Evolutionary conservation across 2,797 vertebrate genomes (phyloP).

Genomic region (Gallinago nigripennis): DNA sequence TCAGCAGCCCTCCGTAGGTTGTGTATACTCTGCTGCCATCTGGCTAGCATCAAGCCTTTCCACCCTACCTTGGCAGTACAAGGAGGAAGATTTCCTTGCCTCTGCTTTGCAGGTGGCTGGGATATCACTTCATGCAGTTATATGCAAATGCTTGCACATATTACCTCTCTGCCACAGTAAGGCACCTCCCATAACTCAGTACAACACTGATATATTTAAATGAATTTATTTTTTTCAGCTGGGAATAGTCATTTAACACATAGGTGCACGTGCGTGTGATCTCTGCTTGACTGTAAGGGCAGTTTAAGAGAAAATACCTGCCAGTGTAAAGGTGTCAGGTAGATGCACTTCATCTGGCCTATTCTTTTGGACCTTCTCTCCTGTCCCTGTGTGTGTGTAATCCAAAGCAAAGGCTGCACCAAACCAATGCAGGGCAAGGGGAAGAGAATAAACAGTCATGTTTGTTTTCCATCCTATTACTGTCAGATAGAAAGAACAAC

Average conservation of each 20-base stretch:
- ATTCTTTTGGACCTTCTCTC: neutral
- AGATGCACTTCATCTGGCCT: neutral
- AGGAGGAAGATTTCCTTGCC: neutral
- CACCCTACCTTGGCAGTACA: neutral
- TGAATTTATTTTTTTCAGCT: neutral
- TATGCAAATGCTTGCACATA: neutral
- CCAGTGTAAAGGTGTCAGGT: neutral
- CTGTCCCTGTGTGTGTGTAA: neutral
- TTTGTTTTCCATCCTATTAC: constrained; percentile 44
- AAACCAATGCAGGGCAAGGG: constrained; percentile 37
- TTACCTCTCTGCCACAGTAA: neutral
- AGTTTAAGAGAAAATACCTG: neutral
- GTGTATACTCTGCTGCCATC: constrained; percentile 56
- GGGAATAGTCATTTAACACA: neutral
- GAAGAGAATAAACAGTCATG: constrained; percentile 4
- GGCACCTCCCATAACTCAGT: neutral
- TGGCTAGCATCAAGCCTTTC: neutral
- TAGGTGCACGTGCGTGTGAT: neutral
- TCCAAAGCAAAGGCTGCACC: neutral
- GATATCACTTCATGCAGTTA: neutral
- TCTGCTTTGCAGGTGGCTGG: neutral
- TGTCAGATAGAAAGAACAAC: constrained; percentile 45
- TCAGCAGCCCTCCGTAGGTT: neutral
- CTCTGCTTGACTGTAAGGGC: neutral
- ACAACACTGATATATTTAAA: too few species aligned